These are phyloP conservation scores for Indri indri DNA, from an alignment of 2,113 vertebrate genomes.

Conservation along the genomic window DNA sequence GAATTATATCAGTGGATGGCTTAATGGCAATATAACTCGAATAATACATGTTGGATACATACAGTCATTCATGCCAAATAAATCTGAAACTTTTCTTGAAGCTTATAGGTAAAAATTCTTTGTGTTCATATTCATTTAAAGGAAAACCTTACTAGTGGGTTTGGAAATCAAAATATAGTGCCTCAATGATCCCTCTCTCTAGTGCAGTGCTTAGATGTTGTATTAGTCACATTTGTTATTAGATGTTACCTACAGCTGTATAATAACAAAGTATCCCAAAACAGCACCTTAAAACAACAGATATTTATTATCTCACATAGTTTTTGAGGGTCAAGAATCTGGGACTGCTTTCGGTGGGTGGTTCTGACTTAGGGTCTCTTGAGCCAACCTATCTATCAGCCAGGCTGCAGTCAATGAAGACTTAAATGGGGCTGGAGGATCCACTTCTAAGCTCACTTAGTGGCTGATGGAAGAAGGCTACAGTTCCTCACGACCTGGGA, in stretches of 20 bases:
- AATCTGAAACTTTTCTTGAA: neutral
- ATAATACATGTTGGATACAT: neutral
- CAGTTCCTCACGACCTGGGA: neutral
- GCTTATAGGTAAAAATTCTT: neutral
- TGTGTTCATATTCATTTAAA: neutral
- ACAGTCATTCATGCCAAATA: neutral
- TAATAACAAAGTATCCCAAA: neutral
- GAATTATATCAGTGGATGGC: neutral
- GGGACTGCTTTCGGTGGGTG: neutral
- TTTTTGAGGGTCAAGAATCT: neutral
- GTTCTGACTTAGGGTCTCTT: neutral
- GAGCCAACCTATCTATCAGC: neutral
- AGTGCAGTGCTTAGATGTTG: neutral
- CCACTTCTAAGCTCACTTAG: neutral
- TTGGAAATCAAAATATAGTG: neutral
- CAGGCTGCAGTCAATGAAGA: neutral
- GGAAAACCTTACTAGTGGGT: neutral
- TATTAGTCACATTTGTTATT: neutral
- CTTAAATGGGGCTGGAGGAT: neutral
- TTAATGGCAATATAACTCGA: neutral
- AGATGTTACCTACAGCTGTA: neutral
- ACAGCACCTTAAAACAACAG: neutral
- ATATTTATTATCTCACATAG: neutral
- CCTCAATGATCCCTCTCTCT: neutral
- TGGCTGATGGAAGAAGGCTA: neutral